These are phyloP conservation scores for Strigamia maritima DNA, from an alignment of 2,888 invertebrate genomes.

Conservation along the genomic window DNA sequence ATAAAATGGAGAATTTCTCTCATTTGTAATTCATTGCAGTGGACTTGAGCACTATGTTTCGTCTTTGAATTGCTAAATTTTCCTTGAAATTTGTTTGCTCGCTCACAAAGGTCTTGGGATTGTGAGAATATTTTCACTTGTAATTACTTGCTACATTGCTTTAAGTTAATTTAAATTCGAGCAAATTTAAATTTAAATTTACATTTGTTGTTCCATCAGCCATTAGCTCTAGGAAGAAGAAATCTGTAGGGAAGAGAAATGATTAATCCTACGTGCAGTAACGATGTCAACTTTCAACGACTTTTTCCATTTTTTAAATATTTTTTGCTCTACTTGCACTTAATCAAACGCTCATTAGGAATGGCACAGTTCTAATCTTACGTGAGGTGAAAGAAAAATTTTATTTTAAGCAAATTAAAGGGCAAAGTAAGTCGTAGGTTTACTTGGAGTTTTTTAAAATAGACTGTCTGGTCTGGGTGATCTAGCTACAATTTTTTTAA, in stretches of 20 bases:
- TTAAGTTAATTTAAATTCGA: conserved; percentile 22
- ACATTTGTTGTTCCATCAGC: conserved; percentile 30
- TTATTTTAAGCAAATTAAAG: too few species aligned
- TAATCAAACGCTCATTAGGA: conserved; percentile 29
- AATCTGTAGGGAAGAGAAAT: conserved; percentile 1
- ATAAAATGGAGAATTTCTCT: conserved; percentile 16
- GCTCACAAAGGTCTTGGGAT: neutral
- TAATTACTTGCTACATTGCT: conserved; percentile 10
- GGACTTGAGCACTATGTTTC: neutral
- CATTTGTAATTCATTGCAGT: conserved; percentile 29
- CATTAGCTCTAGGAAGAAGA: conserved; percentile 5
- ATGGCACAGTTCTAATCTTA: neutral
- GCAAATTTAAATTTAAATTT: conserved; percentile 1
- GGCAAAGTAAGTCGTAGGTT: too few species aligned
- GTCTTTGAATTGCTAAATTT: neutral
- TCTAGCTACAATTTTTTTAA: too few species aligned
- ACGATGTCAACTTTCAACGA: conserved; percentile 32
- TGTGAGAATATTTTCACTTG: neutral
- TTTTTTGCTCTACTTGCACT: neutral
- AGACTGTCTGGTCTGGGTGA: too few species aligned
- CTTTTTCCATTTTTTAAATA: neutral
- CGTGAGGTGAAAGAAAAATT: too few species aligned
- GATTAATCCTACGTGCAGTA: conserved; percentile 22
- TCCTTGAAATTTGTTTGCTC: neutral
- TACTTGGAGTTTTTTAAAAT: too few species aligned